Base-by-base conservation (phyloP, 2,888 invertebrate genomes). In the Drepanosiphum platanoidis region DNA sequence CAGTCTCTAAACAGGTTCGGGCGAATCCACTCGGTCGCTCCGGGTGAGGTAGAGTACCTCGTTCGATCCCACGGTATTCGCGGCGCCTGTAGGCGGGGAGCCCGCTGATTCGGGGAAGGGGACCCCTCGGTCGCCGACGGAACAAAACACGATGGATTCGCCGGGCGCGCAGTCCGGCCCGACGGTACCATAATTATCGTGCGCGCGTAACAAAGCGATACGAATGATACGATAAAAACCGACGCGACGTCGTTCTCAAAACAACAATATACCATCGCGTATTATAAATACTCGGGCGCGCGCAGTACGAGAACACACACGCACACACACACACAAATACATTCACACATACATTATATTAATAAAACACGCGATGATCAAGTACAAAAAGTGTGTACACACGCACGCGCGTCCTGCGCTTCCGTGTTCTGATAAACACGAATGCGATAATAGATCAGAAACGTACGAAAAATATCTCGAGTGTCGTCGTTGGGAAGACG, bases 1-100 rank as follows among this genome's bases (percentile, higher is more conserved):
- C n/a, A n/a, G n/a, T 68, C 83, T 84, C 52, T 75, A 75, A 84
- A 84, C 83, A 84, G 83, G 83, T 84, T 84, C 75, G 83, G 83
- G 83, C 75, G 22, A 84, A 66, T 84, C 83, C 75, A 84, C 4
- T 13, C 22, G 22, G 30, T 7, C 46, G n/a, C 66, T 75, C 30
- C 52, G 74, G 36, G 30, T n/a, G 66, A 39, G 83, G 83, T 84
- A 84, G 46, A 64, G 83, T 68, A 84, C 83, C 83, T 30, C 75
- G 52, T 18, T 66, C 75, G 36, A 52, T 77, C 75, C 66, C 68
- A 22, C 36, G 68, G 30, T 64, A 34, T 68, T 27, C 46, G 3
- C 68, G 8, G 36, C 22, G 32, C 15, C 27, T 8, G 3, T 3
- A n/a, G 75, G 66, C 36, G 8, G 66, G 34, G 15, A 39, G 52